Evolutionary conservation across 2,113 vertebrate genomes (phyloP), one percentile per base, ranked within the genome.

Genomic region (rat (Rattus norvegicus)): DNA sequence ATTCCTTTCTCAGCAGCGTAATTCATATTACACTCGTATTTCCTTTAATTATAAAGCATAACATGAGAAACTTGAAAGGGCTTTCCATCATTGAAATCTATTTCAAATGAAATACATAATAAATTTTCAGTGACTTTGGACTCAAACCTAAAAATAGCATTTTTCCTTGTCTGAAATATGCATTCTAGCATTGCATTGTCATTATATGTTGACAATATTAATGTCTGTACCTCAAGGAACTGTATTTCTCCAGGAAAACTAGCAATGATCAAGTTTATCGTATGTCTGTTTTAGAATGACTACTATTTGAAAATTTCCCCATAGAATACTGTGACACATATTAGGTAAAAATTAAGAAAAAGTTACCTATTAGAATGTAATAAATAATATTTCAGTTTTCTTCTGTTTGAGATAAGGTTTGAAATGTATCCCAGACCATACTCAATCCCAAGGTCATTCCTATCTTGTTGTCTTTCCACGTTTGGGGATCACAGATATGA

Each of bases 21-120:
- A 19, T 92, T 52, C 3, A 70, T 56, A 3, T 14, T 33, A 43
- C 14, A 56, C 80, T 84, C 47, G 47, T 1, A 1, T 14, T 39
- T 4, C 7, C 5, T 92, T 94, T 67, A 92, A 65, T 73, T 90
- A 36, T 22, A 88, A 90, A 93, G 11, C 7, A 92, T 95, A 72
- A 39, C 56, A 10, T n/a, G 39, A 61, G 9, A 73, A 87, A 54
- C 54, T 30, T 88, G 39, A 95, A 72, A 88, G n/a, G 0, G 0
- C 22, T 39, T 91, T 59, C 47, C 20, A 84, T 83, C 69, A 24
- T 22, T 91, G 36, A 85, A 59, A 88, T 33, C 0, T 24, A 61
- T 17, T 36, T 56, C 11, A 93, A 76, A 83, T 36, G 1, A 70
- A 93, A 86, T 63, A 56, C 11, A 39, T 67, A 91, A 87, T 47